Percentiles rank a stretch among this genome's conserved stretches.
Evolutionary conservation across 2,797 vertebrate species (phyloP).

Genomic region (Micropoecilia bifurca): DNA sequence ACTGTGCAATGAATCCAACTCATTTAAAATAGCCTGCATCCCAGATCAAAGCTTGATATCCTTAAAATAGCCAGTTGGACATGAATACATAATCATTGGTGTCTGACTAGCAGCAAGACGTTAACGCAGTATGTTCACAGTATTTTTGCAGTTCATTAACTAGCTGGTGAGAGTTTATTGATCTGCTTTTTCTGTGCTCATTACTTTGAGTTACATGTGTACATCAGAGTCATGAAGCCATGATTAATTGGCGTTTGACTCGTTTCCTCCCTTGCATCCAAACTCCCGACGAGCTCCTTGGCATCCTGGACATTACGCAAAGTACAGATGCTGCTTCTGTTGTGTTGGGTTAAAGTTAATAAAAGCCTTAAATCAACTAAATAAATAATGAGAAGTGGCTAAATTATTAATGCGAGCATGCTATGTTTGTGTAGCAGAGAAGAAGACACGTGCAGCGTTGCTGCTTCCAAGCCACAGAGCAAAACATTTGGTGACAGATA

Average conservation of each 20-base stretch:
- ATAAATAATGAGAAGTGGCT: constrained; percentile 3
- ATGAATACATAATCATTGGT: constrained; percentile 17
- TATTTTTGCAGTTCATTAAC: background rate
- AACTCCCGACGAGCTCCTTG: background rate
- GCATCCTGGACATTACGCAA: background rate
- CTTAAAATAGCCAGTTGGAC: background rate
- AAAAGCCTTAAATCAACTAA: constrained; percentile 2
- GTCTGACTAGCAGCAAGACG: constrained; percentile 39
- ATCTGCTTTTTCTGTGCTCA: constrained; percentile 41
- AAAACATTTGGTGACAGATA: constrained; percentile 1
- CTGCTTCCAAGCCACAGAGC: constrained; percentile 27
- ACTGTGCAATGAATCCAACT: background rate
- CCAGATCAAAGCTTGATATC: background rate
- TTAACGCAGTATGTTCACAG: background rate
- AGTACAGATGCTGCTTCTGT: background rate
- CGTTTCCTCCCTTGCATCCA: constrained; percentile 13
- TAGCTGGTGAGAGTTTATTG: constrained; percentile 1
- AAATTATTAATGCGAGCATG: constrained; percentile 8
- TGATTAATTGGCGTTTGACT: constrained; percentile 25
- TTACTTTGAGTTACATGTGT: constrained; percentile 54
- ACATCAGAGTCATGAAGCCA: constrained; percentile 10
- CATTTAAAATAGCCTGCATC: background rate
- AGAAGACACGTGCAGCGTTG: background rate
- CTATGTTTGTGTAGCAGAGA: constrained; percentile 2
- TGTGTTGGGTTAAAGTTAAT: background rate